These are phyloP conservation scores for Zingel zingel DNA, from an alignment of 2,113 vertebrate species.

Conservation along the genomic window DNA sequence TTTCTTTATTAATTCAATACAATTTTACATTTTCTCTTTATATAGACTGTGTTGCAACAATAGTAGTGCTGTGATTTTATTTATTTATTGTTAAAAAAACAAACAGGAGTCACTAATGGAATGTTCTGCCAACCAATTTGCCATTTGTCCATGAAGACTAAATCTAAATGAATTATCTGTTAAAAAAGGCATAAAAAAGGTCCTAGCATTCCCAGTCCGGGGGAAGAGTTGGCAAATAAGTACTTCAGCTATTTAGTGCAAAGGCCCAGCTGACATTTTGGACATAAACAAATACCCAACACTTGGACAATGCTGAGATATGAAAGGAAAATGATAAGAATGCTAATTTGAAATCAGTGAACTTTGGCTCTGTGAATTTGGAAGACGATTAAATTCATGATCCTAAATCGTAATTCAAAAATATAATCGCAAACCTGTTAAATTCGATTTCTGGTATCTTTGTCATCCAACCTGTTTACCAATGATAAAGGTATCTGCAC, in stretches of 20 bases:
- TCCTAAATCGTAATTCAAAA: neutral
- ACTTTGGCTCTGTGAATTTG: neutral
- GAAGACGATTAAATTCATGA: neutral
- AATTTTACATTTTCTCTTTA: conserved; percentile 10
- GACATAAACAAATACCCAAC: neutral
- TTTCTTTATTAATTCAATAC: conserved; percentile 31
- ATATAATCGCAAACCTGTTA: neutral
- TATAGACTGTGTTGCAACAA: conserved; percentile 1
- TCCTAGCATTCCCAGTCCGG: neutral
- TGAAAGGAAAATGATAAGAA: too few relatives aligned
- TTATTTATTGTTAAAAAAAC: neutral
- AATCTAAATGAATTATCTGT: neutral
- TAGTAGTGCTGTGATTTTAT: neutral
- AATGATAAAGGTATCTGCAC: neutral
- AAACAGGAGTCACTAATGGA: conserved; percentile 22
- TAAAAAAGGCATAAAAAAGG: neutral
- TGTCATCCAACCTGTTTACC: neutral
- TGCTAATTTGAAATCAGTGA: neutral
- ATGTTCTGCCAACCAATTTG: neutral
- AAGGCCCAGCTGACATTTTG: neutral
- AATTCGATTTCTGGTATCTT: neutral
- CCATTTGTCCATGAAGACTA: neutral
- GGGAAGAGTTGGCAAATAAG: neutral
- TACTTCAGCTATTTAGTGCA: neutral
- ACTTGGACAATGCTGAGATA: too few relatives aligned